A percentile compares a stretch with the other conserved stretches of the same genome.
phyloP scores from a whole-genome alignment of 2,797 vertebrate species.

The Cyclura pinguis region DNA sequence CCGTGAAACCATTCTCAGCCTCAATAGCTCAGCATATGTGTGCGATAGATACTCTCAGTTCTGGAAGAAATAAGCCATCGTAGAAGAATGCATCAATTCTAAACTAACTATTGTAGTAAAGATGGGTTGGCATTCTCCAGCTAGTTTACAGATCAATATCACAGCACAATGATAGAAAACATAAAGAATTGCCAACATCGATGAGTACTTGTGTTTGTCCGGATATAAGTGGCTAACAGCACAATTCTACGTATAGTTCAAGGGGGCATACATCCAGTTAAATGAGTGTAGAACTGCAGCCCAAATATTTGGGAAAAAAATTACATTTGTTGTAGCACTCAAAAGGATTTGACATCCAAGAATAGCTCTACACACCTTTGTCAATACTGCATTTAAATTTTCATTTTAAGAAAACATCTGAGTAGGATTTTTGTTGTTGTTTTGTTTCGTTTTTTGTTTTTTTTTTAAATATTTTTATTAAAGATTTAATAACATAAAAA shows the following conservation, averaged over 20 bases:
- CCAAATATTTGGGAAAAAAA: conserved; percentile 16
- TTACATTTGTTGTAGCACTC: conserved; percentile 32
- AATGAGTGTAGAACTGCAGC: neutral
- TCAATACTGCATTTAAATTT: conserved; percentile 32
- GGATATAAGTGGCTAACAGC: neutral
- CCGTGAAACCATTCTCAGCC: conserved; percentile 56
- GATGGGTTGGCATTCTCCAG: conserved; percentile 15
- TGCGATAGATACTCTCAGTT: conserved; percentile 50
- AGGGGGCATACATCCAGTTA: neutral
- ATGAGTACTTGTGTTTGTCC: neutral
- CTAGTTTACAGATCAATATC: conserved; percentile 43
- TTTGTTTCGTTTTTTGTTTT: too few relatives aligned
- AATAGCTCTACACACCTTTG: neutral
- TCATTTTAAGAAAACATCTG: conserved; percentile 54
- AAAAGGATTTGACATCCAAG: neutral
- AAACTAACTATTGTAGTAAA: conserved; percentile 47
- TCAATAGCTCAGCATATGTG: conserved; percentile 55
- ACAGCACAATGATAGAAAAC: conserved; percentile 21
- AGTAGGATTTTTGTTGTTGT: neutral
- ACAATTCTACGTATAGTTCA: neutral
- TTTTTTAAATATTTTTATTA: too few relatives aligned
- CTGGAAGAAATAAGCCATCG: conserved; percentile 48
- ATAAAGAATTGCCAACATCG: conserved; percentile 43
- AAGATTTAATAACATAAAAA: too few relatives aligned
- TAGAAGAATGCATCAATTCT: conserved; percentile 45